These are phyloP conservation scores for Lasioglossum pauxillum DNA, from an alignment of 2,888 invertebrate species.

Conservation along the genomic window DNA sequence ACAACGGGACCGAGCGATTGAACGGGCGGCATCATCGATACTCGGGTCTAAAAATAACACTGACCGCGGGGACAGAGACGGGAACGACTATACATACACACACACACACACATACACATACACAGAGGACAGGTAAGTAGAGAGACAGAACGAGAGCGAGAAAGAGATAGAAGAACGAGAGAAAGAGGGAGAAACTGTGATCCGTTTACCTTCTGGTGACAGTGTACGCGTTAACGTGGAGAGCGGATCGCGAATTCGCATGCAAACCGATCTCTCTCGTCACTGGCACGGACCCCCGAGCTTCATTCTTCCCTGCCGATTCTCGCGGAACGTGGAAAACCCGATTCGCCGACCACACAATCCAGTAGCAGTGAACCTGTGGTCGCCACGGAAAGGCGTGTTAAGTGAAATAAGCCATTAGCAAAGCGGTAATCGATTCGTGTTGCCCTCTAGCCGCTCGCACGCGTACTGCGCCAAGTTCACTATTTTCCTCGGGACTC, in stretches of 20 bases:
- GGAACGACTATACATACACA: neutral
- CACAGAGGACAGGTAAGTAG: neutral
- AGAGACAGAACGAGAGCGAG: slow-evolving; percentile 15
- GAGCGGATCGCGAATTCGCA: slow-evolving; percentile 41
- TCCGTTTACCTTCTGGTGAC: slow-evolving; percentile 63
- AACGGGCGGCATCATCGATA: slow-evolving; percentile 29
- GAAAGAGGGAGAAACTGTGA: neutral
- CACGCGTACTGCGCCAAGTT: slow-evolving; percentile 44
- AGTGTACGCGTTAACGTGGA: slow-evolving; percentile 40
- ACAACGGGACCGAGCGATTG: slow-evolving; percentile 33
- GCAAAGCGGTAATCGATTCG: slow-evolving; percentile 66
- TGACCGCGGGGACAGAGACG: slow-evolving; percentile 33
- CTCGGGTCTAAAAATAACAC: slow-evolving; percentile 57
- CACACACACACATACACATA: neutral
- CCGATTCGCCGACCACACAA: slow-evolving; percentile 24
- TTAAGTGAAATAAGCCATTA: slow-evolving; percentile 70
- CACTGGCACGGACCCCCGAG: slow-evolving; percentile 34
- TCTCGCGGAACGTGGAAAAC: slow-evolving; percentile 18
- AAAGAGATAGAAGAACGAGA: slow-evolving; percentile 2
- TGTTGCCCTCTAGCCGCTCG: slow-evolving; percentile 68
- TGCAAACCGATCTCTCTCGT: slow-evolving; percentile 43
- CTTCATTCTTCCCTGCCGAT: slow-evolving; percentile 57
- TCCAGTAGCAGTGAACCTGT: slow-evolving; percentile 17
- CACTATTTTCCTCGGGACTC: slow-evolving; percentile 28
- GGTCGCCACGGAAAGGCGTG: slow-evolving; percentile 60